phyloP scores from a whole-genome alignment of 1,140 invertebrate genomes.

The Subanguina moxae region DNA sequence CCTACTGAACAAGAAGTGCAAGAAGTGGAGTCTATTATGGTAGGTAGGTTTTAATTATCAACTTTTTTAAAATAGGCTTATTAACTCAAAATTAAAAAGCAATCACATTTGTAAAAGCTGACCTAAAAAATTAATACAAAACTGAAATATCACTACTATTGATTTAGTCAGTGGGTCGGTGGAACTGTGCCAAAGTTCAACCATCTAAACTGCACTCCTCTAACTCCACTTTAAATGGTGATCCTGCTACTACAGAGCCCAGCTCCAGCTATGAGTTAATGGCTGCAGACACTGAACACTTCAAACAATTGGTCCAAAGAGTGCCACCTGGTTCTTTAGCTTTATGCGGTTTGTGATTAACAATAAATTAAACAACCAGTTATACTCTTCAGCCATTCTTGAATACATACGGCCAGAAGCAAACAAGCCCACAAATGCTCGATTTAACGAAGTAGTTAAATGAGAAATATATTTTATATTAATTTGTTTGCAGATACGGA shows the following conservation, averaged over 20 bases:
- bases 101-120: no score
- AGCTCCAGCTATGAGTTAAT: no score
- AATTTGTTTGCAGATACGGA: conserved; percentile 18
- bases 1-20: conserved; percentile 12
- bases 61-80: background rate
- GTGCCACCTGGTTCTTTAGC: conserved; percentile 3
- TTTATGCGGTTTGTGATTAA: background rate
- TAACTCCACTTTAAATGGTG: no score
- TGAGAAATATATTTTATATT: background rate
- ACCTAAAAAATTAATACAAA: no score
- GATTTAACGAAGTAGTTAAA: background rate
- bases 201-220: no score
- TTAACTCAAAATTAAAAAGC: no score
- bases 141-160: no score
- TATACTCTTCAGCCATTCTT: background rate
- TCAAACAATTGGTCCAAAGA: conserved; percentile 1
- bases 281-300: background rate
- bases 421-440: background rate
- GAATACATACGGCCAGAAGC: background rate
- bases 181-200: background rate
- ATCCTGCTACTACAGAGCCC: no score
- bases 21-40: no score
- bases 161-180: no score
- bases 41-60: background rate
- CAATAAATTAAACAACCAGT: background rate